Percentiles rank a stretch among this genome's conserved stretches.
Conservation (phyloP, 1,140 invertebrate species). For the Archegozetes longisetosus region DNA sequence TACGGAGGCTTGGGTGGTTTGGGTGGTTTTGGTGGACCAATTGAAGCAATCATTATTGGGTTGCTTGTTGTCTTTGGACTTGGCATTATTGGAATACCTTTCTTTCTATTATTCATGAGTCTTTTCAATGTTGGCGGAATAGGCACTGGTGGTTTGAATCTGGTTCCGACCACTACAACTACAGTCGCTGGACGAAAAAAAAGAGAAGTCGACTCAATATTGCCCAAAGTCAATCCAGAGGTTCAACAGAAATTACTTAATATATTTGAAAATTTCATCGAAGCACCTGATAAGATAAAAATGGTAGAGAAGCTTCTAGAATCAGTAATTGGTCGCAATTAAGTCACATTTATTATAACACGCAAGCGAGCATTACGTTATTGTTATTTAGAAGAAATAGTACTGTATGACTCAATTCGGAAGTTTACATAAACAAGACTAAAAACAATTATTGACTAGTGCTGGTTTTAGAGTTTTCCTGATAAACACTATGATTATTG, state of each 20-base stretch:
- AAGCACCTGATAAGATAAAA: not conserved
- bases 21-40: not conserved
- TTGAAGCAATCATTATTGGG: slow-evolving; percentile 12
- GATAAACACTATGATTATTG: too few relatives aligned
- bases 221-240: not conserved
- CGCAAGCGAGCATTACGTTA: too few relatives aligned
- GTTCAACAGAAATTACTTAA: not conserved
- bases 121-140: not conserved
- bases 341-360: not conserved
- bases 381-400: too few relatives aligned
- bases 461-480: too few relatives aligned
- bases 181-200: slow-evolving; percentile 8
- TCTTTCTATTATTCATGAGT: slow-evolving; percentile 4
- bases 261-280: not conserved
- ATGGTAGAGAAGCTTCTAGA: not conserved
- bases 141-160: slow-evolving; percentile 5
- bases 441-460: too few relatives aligned
- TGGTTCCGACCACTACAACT: slow-evolving; percentile 15
- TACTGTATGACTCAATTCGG: too few relatives aligned
- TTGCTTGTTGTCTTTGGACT: slow-evolving; percentile 7
- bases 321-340: not conserved
- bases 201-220: not conserved
- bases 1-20: not conserved
- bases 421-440: too few relatives aligned
- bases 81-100: slow-evolving; percentile 14